phyloP scores from a whole-genome alignment of 2,113 vertebrate genomes.

The Scalopus aquaticus region DNA sequence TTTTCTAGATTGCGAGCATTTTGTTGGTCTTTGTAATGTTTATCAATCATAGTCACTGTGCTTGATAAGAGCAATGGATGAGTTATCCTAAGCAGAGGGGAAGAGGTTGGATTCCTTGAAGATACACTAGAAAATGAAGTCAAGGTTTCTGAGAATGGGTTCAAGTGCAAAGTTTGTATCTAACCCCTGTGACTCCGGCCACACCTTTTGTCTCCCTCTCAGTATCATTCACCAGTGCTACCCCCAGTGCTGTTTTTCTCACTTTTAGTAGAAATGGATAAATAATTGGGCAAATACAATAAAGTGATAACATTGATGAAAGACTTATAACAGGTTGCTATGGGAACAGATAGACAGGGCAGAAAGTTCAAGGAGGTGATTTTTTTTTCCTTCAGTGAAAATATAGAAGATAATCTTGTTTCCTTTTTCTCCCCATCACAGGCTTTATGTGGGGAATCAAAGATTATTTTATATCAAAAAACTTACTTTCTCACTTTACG shows the following conservation, averaged over 20 bases:
- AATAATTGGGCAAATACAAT: slow-evolving; percentile 11
- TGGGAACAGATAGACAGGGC: slow-evolving; percentile 21
- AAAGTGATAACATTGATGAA: slow-evolving; percentile 22
- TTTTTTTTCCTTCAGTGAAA: slow-evolving; percentile 33
- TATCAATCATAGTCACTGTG: not conserved
- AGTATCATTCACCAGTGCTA: not conserved
- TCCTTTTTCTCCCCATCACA: not conserved
- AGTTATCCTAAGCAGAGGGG: not conserved
- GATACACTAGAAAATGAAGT: not conserved
- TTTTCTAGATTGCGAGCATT: slow-evolving; percentile 15
- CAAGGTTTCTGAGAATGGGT: not conserved
- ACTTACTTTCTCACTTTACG: not conserved
- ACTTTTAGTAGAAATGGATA: slow-evolving; percentile 14
- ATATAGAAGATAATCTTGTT: not conserved
- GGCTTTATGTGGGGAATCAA: not conserved
- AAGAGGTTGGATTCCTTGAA: not conserved
- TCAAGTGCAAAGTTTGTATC: not conserved
- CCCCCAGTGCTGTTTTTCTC: not conserved
- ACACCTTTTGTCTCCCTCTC: not conserved
- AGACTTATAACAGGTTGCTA: slow-evolving; percentile 27
- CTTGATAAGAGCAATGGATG: not conserved
- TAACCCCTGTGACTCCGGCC: not conserved
- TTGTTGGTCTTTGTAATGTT: not conserved
- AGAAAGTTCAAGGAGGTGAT: slow-evolving; percentile 40
- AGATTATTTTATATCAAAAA: not conserved